These are phyloP conservation scores for Oceanites oceanicus DNA, from an alignment of 2,113 vertebrate genomes.

Conservation along the genomic window DNA sequence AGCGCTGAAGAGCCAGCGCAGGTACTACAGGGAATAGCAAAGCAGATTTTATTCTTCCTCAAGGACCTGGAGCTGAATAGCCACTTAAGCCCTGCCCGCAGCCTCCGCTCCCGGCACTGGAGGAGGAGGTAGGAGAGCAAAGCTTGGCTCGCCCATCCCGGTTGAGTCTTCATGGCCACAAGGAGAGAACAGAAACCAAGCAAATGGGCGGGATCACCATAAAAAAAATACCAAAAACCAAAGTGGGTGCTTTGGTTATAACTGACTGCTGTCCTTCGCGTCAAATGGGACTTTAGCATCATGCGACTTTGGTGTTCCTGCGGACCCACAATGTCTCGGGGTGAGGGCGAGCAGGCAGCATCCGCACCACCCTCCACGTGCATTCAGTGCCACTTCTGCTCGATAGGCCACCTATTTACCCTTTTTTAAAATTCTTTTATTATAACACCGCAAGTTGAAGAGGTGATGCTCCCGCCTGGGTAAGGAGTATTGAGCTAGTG, in stretches of 20 bases:
- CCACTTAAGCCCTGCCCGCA: constrained; percentile 24
- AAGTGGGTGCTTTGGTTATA: background rate
- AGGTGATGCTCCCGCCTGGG: background rate
- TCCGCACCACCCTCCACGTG: background rate
- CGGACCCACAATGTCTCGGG: accelerated
- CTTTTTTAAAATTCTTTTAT: background rate
- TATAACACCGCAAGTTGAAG: accelerated
- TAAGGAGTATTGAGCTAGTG: background rate
- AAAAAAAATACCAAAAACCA: background rate
- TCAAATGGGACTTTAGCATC: background rate
- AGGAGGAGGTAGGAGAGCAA: background rate
- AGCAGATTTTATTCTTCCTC: constrained; percentile 46
- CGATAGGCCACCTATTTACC: accelerated
- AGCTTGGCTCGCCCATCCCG: background rate
- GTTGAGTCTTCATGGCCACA: background rate
- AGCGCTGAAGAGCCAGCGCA: background rate
- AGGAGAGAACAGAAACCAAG: background rate
- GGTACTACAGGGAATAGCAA: constrained; percentile 41
- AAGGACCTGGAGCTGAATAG: constrained; percentile 28
- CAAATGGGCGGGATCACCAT: background rate
- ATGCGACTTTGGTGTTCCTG: background rate
- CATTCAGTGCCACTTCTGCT: accelerated
- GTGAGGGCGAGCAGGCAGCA: background rate
- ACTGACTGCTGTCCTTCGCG: accelerated
- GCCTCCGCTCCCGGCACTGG: background rate